A percentile compares a stretch with the other conserved stretches of the same genome.
These are phyloP conservation scores for Eretmochelys imbricata DNA, from an alignment of 2,113 vertebrate species.

Conservation along the genomic window DNA sequence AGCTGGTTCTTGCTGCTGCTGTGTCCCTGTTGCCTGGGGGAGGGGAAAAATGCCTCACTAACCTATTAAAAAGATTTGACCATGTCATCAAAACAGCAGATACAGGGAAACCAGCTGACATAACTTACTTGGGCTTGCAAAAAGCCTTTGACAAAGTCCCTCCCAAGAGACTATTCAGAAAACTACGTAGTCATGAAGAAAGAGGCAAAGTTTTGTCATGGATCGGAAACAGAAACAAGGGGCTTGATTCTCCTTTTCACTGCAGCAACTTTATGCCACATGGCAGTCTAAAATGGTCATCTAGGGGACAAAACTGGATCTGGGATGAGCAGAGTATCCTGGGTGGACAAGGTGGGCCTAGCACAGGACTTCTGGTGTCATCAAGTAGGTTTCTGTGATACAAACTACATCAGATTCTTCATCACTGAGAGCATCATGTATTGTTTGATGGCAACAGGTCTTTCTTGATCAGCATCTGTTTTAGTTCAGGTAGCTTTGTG, in stretches of 20 bases:
- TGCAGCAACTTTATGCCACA: not conserved
- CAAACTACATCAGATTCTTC: not conserved
- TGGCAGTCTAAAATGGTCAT: not conserved
- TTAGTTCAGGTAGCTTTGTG: fast-evolving
- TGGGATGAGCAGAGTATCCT: fast-evolving
- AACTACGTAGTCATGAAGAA: not conserved
- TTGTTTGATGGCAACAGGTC: not conserved
- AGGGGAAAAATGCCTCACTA: not conserved
- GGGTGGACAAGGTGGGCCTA: not conserved
- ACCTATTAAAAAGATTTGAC: not conserved
- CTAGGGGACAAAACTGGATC: not conserved
- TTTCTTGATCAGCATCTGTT: not conserved
- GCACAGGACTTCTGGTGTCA: not conserved
- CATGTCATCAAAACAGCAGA: not conserved
- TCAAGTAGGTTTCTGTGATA: not conserved
- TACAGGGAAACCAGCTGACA: not conserved
- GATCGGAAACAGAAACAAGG: not conserved
- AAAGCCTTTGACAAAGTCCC: not conserved
- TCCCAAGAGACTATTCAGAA: not conserved
- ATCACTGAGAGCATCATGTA: fast-evolving
- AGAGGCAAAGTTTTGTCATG: not conserved
- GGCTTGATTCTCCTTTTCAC: not conserved
- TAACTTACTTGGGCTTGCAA: not conserved
- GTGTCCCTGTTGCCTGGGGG: not conserved
- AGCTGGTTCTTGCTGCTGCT: not conserved